A percentile compares a stretch with the other conserved stretches of the same genome.
These are phyloP conservation scores for Ornithoptera priamus DNA, from an alignment of 2,888 invertebrate species.

Conservation along the genomic window DNA sequence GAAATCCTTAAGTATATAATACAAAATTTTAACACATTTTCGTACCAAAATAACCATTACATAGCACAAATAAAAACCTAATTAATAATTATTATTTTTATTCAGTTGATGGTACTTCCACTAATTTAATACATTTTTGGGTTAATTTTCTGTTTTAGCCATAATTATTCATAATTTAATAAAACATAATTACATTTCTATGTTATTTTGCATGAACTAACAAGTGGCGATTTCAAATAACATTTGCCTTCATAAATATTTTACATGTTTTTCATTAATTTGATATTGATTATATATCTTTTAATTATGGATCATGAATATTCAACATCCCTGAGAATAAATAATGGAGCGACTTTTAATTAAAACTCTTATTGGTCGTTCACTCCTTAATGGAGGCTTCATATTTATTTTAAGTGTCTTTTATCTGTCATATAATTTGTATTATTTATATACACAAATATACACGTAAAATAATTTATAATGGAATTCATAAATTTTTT, in stretches of 20 bases:
- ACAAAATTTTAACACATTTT: neutral
- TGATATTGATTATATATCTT: neutral
- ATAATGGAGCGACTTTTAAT: constrained; percentile 3
- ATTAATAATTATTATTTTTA: too few species aligned
- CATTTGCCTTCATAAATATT: too few species aligned
- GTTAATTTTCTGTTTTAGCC: too few species aligned
- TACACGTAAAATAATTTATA: too few species aligned
- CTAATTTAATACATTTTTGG: too few species aligned
- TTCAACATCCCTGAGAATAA: constrained; percentile 12
- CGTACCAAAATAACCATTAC: neutral
- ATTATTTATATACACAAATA: neutral
- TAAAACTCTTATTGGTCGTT: constrained; percentile 12
- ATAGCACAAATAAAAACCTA: too few species aligned
- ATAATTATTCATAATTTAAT: too few species aligned
- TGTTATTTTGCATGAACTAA: too few species aligned
- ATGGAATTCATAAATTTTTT: too few species aligned
- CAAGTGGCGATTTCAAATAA: too few species aligned
- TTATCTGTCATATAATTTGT: constrained; percentile 2
- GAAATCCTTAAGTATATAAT: constrained; percentile 11
- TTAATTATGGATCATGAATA: constrained; percentile 12
- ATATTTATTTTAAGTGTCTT: neutral
- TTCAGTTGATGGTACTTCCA: too few species aligned
- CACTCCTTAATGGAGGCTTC: neutral
- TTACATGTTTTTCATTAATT: neutral
- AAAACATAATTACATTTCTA: too few species aligned